Base-by-base conservation (phyloP, 2,888 invertebrate genomes). In the Tenthredo notha region DNA sequence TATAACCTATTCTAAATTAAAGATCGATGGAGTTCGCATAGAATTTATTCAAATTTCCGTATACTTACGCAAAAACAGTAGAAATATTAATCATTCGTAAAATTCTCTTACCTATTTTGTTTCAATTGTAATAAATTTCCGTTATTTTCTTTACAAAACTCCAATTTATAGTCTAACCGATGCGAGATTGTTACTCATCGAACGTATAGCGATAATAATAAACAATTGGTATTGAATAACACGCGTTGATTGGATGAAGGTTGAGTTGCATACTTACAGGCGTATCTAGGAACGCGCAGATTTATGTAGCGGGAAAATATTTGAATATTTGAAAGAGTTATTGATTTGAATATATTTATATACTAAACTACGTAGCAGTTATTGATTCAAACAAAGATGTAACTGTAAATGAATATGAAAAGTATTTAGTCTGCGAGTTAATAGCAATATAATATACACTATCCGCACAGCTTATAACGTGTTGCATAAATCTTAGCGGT, bases 211-310 rank as follows among this genome's bases (percentile, higher is more conserved):
- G n/a, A 54, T 54, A 54, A 54, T n/a, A n/a, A 54, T 54, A 6
- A 54, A 50, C n/a, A 54, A 54, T 54, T 54, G 54, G n/a, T 54
- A 33, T 67, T 33, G 18, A 67, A 67, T 67, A 67, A 33, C 67
- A 33, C 67, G 67, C 67, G 18, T 67, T 67, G 29, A 67, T 67
- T 67, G 7, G 0, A 67, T 15, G 67, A 67, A 67, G 3, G 15
- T 67, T 67, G 33, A 25, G 67, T 67, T 67, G 67, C 33, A 18
- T 67, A 18, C 33, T 67, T 33, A 18, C 29, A 33, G 67, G 67
- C 67, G 33, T 67, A 29, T 5, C 3, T 29, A 61, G 25, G 12
- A 10, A 25, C 10, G 25, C 33, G 67, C 10, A 29, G 67, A 67
- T 33, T 33, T 33, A 1, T 18, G 18, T 18, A 15, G 33, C 33